Evolutionary conservation across 2,113 vertebrate genomes (phyloP), one percentile per base, ranked within the genome.

Genomic region (Callipepla squamata): DNA sequence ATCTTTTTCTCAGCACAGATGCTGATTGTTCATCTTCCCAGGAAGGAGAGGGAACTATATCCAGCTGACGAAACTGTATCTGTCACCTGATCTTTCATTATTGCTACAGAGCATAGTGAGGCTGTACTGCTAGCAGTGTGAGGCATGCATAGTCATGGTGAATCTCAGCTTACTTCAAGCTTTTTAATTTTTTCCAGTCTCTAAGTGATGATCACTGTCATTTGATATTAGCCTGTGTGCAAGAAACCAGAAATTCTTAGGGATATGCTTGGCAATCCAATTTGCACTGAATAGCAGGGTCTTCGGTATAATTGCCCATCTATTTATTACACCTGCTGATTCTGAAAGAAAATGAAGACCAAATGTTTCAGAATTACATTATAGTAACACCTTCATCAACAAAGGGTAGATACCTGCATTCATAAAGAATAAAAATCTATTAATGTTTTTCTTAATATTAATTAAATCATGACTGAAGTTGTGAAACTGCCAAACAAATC

Each of bases 391-490:
- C 9, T 85, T 83, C 40, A 59, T 58, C 28, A 53, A 15, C 25
- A 25, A 38, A 62, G 23, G 34, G 30, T 14, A 90, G 42, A 74
- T 32, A 44, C 32, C 23, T 53, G 66, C 34, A 40, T 53, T 34
- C 36, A 34, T 45, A 57, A 66, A 28, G 36, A 26, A 26, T 28
- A 53, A 13, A 8, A 79, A 55, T 5, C 36, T 57, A 58, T 83
- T 89, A 74, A 28, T 8, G 68, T 74, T 70, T 22, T 8, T 76
- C 36, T 48, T 77, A 66, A 66, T 74, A 65, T 66, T 89, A 91
- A 94, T 92, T 82, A 86, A 93, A 70, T 85, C 50, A 80, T 62
- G 15, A 32, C 50, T 50, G 63, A 83, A 89, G 42, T 22, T 77
- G 48, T 76, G 47, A 85, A 93, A 69, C 42, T 38, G 22, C 69